Conservation (phyloP, 2,797 vertebrate species). For the Galago senegalensis region DNA sequence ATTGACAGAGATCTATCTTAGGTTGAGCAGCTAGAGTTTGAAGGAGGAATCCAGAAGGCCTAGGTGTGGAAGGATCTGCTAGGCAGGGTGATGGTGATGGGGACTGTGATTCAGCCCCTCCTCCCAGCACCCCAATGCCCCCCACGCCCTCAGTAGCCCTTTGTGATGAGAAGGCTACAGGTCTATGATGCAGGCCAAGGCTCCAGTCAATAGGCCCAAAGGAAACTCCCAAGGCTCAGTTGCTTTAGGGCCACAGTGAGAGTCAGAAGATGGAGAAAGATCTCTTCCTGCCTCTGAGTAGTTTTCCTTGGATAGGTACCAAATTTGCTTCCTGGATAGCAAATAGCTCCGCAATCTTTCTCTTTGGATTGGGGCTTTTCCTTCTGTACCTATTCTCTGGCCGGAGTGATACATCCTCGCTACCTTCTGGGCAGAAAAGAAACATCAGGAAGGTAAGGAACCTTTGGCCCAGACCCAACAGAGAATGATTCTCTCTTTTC, state of each 20-base stretch:
- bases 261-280: background rate
- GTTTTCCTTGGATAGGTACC: background rate
- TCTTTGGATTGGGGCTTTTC: background rate
- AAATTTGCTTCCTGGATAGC: background rate
- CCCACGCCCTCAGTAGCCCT: background rate
- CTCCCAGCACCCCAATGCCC: background rate
- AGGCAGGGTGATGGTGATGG: background rate
- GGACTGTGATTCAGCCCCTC: background rate
- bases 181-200: background rate
- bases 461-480: background rate
- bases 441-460: slow-evolving; percentile 19
- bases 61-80: too few relatives aligned
- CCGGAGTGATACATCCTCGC: background rate
- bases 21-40: background rate
- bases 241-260: rapidly evolving
- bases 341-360: background rate
- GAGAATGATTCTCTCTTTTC: background rate
- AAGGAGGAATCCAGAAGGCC: background rate
- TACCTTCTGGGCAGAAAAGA: background rate
- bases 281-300: background rate
- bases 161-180: background rate
- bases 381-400: background rate
- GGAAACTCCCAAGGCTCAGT: background rate
- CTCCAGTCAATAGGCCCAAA: background rate
- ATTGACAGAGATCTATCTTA: background rate